These are phyloP conservation scores for Varecia variegata DNA, from an alignment of 2,797 vertebrate genomes.

Conservation along the genomic window DNA sequence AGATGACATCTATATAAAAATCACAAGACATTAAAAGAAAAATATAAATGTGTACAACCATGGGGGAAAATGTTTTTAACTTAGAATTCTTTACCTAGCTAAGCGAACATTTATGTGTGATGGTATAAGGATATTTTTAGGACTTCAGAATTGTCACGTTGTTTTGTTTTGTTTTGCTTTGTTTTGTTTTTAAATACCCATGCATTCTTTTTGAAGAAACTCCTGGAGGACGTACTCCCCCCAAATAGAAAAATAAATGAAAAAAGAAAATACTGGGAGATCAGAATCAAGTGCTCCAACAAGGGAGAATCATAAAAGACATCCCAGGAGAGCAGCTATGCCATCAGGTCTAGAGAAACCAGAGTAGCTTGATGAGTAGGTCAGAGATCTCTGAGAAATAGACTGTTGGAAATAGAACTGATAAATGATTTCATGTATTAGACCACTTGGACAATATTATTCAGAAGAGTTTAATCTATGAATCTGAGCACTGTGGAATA, in stretches of 20 bases:
- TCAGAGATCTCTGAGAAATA: not conserved
- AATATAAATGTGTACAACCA: not conserved
- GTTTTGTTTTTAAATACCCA: not conserved
- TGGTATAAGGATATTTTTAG: not conserved
- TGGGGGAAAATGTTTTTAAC: not conserved
- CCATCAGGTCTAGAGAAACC: not conserved
- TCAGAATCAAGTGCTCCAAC: not conserved
- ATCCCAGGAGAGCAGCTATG: not conserved
- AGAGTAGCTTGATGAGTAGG: not conserved
- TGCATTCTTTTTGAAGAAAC: not conserved
- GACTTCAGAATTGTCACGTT: not conserved
- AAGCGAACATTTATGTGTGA: not conserved
- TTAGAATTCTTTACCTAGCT: not conserved
- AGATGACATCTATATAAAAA: not conserved
- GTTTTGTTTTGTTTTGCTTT: not conserved
- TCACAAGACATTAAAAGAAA: not conserved
- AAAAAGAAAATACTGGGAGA: not conserved
- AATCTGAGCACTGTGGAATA: not conserved
- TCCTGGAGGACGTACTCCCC: not conserved
- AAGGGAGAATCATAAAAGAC: not conserved
- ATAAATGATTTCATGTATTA: not conserved
- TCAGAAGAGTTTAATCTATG: not conserved
- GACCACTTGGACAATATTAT: not conserved
- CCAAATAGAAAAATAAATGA: not conserved
- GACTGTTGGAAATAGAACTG: not conserved